phyloP scores from a whole-genome alignment of 2,113 vertebrate species.

The Pterocles orientalis region DNA sequence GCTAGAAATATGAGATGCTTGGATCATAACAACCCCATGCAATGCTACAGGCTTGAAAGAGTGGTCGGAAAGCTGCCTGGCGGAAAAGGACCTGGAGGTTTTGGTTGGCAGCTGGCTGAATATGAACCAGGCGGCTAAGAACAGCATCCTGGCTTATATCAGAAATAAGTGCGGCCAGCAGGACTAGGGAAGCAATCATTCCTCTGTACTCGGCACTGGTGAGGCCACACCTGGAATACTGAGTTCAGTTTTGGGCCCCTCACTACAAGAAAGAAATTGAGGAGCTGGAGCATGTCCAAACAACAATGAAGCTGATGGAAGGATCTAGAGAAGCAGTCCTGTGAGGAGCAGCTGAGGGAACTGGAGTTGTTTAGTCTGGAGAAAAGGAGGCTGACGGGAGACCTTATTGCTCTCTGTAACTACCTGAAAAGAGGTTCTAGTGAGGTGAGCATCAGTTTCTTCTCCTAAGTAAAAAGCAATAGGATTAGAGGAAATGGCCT shows the following conservation, averaged over 20 bases:
- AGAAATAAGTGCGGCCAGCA: background rate
- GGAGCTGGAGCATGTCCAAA: background rate
- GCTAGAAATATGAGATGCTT: background rate
- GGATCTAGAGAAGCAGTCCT: background rate
- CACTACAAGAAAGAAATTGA: rapidly evolving
- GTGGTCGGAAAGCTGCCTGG: background rate
- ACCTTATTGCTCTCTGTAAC: rapidly evolving
- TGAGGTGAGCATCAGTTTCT: rapidly evolving
- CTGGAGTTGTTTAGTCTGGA: background rate
- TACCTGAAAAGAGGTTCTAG: background rate
- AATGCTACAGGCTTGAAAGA: background rate
- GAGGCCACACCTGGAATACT: rapidly evolving
- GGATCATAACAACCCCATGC: background rate
- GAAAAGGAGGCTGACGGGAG: background rate
- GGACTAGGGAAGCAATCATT: background rate
- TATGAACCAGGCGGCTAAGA: background rate
- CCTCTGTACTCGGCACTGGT: background rate
- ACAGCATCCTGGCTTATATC: background rate
- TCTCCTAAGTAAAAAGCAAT: rapidly evolving
- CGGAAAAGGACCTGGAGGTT: background rate
- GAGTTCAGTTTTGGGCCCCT: background rate
- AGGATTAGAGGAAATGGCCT: background rate
- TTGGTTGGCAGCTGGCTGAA: rapidly evolving
- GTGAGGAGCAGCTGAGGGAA: rapidly evolving
- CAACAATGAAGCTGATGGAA: rapidly evolving